A percentile compares a stretch with the other conserved stretches of the same genome.
Evolutionary conservation across 2,888 invertebrate species (phyloP).

Genomic region (Meloe dianella): DNA sequence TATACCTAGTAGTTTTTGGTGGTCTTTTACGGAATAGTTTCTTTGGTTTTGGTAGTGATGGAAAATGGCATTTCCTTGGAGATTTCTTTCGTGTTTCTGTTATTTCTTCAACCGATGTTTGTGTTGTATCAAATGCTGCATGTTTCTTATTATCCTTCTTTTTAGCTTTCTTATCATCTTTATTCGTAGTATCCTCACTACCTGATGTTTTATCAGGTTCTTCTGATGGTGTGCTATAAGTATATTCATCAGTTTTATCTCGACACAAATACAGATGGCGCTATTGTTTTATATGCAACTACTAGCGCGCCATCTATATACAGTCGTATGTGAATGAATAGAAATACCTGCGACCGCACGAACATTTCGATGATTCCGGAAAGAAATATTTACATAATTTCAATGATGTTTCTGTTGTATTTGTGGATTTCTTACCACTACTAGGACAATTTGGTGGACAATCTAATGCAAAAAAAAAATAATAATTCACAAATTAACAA

Average conservation of each 20-base stretch:
- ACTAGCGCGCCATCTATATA: background rate
- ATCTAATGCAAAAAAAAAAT: background rate
- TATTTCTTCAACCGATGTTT: constrained; percentile 45
- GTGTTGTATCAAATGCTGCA: constrained; percentile 41
- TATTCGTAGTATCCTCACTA: background rate
- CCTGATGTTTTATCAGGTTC: background rate
- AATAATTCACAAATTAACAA: background rate
- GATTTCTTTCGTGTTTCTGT: constrained; percentile 31
- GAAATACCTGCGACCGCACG: background rate
- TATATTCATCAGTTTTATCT: background rate
- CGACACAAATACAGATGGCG: background rate
- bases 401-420: background rate
- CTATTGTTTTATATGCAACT: background rate
- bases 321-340: background rate
- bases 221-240: background rate
- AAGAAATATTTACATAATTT: constrained; percentile 13
- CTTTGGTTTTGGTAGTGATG: background rate
- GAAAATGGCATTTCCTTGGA: background rate
- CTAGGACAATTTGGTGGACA: background rate
- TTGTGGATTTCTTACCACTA: background rate
- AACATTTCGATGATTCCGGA: background rate
- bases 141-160: constrained; percentile 27
- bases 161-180: background rate
- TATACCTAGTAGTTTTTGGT: background rate
- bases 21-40: background rate